These are phyloP conservation scores for Amphiprion clarkii DNA, from an alignment of 2,797 vertebrate genomes.

Conservation along the genomic window DNA sequence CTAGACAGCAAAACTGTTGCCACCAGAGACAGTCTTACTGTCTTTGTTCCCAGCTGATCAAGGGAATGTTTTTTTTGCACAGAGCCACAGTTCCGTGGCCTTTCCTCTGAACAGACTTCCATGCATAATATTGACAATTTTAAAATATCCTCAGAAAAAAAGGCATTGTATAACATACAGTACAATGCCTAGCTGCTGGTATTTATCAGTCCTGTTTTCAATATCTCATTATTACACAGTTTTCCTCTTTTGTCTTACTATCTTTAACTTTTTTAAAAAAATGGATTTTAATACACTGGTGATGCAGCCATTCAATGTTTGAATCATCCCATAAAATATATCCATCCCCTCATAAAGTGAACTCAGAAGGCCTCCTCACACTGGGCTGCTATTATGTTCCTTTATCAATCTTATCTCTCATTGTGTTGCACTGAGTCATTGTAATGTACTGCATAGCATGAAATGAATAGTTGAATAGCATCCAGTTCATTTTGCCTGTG, in stretches of 20 bases:
- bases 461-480: conserved; percentile 9
- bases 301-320: not conserved
- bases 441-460: not conserved
- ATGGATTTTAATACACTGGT: not conserved
- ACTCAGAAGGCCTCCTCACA: not conserved
- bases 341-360: conserved; percentile 10
- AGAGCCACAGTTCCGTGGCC: conserved; percentile 2
- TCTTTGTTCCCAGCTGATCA: conserved; percentile 28
- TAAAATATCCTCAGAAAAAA: conserved; percentile 10
- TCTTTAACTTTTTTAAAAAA: not conserved
- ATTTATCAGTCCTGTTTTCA: not conserved
- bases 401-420: conserved; percentile 15
- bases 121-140: not conserved
- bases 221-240: not conserved
- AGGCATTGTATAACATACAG: not conserved
- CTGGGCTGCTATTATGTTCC: not conserved
- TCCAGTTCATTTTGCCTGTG: not conserved
- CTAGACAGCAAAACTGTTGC: not conserved
- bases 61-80: conserved; percentile 1
- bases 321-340: conserved; percentile 19
- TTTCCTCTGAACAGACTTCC: conserved; percentile 14
- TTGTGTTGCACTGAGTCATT: conserved; percentile 11
- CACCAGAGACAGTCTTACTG: not conserved
- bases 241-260: not conserved
- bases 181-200: not conserved